phyloP scores from a whole-genome alignment of 2,113 vertebrate species.

The Salvelinus alpinus region DNA sequence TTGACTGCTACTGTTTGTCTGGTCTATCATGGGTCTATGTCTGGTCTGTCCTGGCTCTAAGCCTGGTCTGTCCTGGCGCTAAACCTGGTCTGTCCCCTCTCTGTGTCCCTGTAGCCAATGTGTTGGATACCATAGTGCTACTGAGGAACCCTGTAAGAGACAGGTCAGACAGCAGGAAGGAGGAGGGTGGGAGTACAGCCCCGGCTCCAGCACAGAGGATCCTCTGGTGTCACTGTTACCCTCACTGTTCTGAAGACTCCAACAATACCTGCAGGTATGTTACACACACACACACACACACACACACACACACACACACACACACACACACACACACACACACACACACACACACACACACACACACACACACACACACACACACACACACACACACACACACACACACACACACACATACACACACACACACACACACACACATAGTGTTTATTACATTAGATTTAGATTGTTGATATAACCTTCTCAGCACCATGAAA shows the following conservation, averaged over 20 bases:
- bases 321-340: no score
- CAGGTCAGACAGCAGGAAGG: constrained; percentile 73
- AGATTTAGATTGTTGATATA: no score
- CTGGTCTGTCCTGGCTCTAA: no score
- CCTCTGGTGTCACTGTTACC: constrained; percentile 89
- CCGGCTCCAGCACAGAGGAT: constrained; percentile 74
- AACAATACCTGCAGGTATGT: constrained; percentile 92
- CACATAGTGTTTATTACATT: no score
- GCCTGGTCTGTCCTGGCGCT: no score
- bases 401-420: not conserved
- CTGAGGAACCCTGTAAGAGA: constrained; percentile 81
- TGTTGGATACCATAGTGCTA: constrained; percentile 83
- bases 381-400: not conserved
- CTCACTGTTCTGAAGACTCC: constrained; percentile 91
- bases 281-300: not conserved
- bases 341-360: no score
- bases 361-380: not conserved
- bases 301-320: no score
- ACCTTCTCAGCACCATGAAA: no score
- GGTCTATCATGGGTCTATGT: no score
- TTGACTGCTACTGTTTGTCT: no score
- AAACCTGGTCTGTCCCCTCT: not conserved
- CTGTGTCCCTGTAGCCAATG: constrained; percentile 65
- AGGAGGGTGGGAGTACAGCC: constrained; percentile 74
- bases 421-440: no score